These are phyloP conservation scores for Drosophila parvula DNA, from an alignment of 1,140 invertebrate genomes.

Conservation along the genomic window DNA sequence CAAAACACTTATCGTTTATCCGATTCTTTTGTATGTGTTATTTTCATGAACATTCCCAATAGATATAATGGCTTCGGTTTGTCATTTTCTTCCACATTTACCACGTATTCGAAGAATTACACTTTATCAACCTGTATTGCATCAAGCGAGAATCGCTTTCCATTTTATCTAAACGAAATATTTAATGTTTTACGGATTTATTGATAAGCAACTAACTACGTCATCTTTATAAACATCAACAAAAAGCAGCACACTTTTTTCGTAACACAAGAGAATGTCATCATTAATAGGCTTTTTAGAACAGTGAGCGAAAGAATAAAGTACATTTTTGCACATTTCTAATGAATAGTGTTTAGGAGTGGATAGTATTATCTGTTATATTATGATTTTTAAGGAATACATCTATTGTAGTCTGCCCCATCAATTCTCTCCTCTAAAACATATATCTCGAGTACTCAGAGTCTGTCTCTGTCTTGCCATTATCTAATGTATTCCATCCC, in stretches of 20 bases:
- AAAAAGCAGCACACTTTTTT: not conserved
- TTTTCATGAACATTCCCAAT: slow-evolving; percentile 6
- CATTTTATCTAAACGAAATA: slow-evolving; percentile 18
- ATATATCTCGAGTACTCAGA: slow-evolving; percentile 9
- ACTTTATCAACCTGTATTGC: slow-evolving; percentile 14
- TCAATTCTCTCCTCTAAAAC: not conserved
- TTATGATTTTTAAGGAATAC: slow-evolving; percentile 7
- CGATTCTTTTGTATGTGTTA: not conserved
- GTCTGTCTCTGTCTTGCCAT: slow-evolving; percentile 9
- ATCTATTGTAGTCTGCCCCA: not conserved
- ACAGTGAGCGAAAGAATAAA: not conserved
- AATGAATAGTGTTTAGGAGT: no score
- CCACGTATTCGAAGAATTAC: slow-evolving; percentile 1
- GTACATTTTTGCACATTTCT: no score
- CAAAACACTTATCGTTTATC: slow-evolving; percentile 14
- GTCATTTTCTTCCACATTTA: no score
- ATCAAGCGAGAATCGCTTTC: not conserved
- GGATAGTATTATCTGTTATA: not conserved
- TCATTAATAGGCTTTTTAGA: not conserved
- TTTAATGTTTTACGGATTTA: not conserved
- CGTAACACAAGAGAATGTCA: not conserved
- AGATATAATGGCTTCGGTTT: not conserved
- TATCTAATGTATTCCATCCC: slow-evolving; percentile 21
- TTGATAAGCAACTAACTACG: slow-evolving; percentile 18
- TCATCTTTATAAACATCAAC: slow-evolving; percentile 14